A percentile compares a stretch with the other conserved stretches of the same genome.
Conservation (phyloP, 92 coral and sea anemone genomes). For the Pocillopora meandrina region DNA sequence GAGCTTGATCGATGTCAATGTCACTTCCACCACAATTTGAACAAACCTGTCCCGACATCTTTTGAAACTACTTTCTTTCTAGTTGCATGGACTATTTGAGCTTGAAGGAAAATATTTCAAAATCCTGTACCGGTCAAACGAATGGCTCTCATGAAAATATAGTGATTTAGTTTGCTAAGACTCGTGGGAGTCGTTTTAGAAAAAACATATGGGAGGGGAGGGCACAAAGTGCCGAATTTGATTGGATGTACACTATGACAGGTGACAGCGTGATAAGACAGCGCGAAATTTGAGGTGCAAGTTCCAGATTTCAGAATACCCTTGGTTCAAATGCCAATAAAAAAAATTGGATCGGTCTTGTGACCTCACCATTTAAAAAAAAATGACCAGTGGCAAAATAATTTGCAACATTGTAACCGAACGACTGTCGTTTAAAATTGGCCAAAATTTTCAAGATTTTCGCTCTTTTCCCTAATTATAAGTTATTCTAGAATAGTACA, state of each 20-base stretch:
- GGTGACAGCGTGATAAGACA: not conserved
- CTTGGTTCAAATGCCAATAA: no score
- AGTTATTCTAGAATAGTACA: no score
- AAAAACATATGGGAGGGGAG: not conserved
- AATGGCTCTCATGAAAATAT: not conserved
- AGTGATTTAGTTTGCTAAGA: not conserved
- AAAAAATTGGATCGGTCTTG: no score
- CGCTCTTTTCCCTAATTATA: no score
- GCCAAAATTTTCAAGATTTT: no score
- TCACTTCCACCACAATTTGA: conserved; percentile 99
- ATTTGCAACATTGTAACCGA: no score
- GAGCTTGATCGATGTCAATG: conserved; percentile 91
- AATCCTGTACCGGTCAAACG: not conserved
- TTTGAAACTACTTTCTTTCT: not conserved
- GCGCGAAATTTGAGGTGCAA: conserved; percentile 2
- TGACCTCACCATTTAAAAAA: no score
- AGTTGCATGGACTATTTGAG: not conserved
- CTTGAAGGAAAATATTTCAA: not conserved
- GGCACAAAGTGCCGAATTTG: not conserved
- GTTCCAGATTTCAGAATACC: not conserved
- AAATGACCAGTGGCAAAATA: no score
- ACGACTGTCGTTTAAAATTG: no score
- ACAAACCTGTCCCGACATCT: conserved; percentile 92
- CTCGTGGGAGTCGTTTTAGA: not conserved
- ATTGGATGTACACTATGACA: not conserved